phyloP scores from a whole-genome alignment of 1,140 invertebrate genomes.

The Grapholita molesta region DNA sequence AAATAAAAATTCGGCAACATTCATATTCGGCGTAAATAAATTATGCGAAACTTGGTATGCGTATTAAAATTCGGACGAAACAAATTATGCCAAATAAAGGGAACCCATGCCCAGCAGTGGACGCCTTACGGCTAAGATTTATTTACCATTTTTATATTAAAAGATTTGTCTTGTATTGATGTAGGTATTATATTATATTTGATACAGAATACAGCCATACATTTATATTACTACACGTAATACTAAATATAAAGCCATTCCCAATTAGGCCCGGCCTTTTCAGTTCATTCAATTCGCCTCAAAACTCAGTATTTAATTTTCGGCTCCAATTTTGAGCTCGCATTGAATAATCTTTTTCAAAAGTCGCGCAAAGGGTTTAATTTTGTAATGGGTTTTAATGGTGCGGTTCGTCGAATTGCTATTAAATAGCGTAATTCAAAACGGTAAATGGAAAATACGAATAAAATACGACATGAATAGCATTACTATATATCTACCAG shows the following conservation, averaged over 20 bases:
- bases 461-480: neutral
- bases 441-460: neutral
- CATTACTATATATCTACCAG: too few relatives aligned
- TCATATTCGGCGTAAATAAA: too few relatives aligned
- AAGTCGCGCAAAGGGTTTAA: neutral
- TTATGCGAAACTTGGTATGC: too few relatives aligned
- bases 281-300: neutral
- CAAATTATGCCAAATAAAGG: too few relatives aligned
- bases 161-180: too few relatives aligned
- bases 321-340: neutral
- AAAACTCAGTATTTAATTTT: neutral
- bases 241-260: neutral
- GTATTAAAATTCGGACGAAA: too few relatives aligned
- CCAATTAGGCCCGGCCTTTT: neutral
- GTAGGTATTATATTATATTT: neutral
- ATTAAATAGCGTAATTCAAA: neutral
- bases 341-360: neutral
- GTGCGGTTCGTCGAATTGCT: neutral
- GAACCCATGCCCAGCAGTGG: too few relatives aligned
- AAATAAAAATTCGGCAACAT: too few relatives aligned
- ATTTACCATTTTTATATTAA: too few relatives aligned
- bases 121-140: too few relatives aligned
- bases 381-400: neutral
- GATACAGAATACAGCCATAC: neutral
- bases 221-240: neutral